phyloP scores from a whole-genome alignment of 2,113 vertebrate species.

The Lipotes vexillifer region DNA sequence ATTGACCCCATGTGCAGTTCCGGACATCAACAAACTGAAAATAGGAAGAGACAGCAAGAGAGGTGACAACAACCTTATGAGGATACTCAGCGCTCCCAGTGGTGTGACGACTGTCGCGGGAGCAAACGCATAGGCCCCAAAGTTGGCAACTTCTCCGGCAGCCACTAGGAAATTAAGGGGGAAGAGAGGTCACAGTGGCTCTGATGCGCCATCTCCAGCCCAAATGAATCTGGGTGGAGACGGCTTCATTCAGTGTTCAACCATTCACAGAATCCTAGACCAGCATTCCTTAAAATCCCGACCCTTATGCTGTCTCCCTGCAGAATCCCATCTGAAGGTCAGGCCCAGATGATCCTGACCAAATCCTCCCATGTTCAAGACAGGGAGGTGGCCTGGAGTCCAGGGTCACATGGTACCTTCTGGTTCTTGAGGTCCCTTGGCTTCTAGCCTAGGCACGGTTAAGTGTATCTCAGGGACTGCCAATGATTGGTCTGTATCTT shows the following conservation, averaged over 20 bases:
- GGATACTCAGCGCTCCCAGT: slow-evolving; percentile 93
- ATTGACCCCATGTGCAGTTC: background rate
- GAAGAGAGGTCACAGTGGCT: background rate
- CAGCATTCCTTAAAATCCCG: background rate
- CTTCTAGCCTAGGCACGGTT: background rate
- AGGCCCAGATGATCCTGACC: background rate
- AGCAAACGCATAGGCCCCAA: slow-evolving; percentile 94
- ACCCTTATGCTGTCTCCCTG: background rate
- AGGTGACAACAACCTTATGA: slow-evolving; percentile 89
- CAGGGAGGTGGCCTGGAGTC: background rate
- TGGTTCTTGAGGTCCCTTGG: background rate
- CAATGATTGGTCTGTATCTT: background rate
- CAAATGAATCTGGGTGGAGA: background rate
- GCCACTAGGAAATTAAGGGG: slow-evolving; percentile 87
- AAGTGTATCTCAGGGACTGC: background rate
- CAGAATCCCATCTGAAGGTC: background rate
- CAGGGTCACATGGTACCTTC: background rate
- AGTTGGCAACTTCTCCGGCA: slow-evolving; percentile 94
- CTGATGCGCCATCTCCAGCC: background rate
- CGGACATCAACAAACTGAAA: background rate
- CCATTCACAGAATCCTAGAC: background rate
- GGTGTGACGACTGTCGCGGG: slow-evolving; percentile 95
- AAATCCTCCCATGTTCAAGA: background rate
- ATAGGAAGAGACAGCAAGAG: background rate
- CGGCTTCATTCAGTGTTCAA: background rate